Base-by-base conservation (phyloP, 2,888 invertebrate species). In the Epsilonema sp. region DNA sequence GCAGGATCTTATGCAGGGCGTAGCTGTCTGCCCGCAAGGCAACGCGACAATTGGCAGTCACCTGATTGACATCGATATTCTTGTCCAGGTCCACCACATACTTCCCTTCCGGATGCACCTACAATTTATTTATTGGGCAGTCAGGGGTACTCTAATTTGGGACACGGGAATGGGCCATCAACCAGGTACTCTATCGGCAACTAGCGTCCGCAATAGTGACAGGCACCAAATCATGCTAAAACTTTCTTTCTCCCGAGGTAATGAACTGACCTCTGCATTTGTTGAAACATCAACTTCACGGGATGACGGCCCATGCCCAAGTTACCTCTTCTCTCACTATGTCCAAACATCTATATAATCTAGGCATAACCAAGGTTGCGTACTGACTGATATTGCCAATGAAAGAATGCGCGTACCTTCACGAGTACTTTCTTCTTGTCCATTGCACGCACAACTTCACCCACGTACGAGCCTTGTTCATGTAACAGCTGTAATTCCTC, bases 351-450 rank as follows among this genome's bases (percentile, higher is more conserved):
- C n/a, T n/a, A n/a, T n/a, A n/a, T n/a, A n/a, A n/a, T n/a, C n/a
- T n/a, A n/a, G 31, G 16, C 31, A 8, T 31, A 31, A 31, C 19
- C 31, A 8, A 8, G 11, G 26, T 8, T 24, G 26, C n/a, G 21
- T 26, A 13, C 21, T 22, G 5, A 8, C 8, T 22, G 22, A 42
- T 11, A 31, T 42, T 8, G n/a, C 8, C 8, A 45, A 38, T 2
- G 8, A 44, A 43, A 41, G 26, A 21, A 48, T 21, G 21, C 13
- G 53, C 51, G 48, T 44, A 73, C 71, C 72, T 97, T 97, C 1
- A 97, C 94, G 1, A 97, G 74, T 0, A 97, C 94, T 68, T 97
- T 97, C 71, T 97, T 97, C 69, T 99, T 97, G 68, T 99, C 97
- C 94, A 97, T 99, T 0, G 92, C 90, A 65, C 97, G 94, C 0